Conservation (phyloP, 1,140 invertebrate species). For the Drosophila ogumai region DNA sequence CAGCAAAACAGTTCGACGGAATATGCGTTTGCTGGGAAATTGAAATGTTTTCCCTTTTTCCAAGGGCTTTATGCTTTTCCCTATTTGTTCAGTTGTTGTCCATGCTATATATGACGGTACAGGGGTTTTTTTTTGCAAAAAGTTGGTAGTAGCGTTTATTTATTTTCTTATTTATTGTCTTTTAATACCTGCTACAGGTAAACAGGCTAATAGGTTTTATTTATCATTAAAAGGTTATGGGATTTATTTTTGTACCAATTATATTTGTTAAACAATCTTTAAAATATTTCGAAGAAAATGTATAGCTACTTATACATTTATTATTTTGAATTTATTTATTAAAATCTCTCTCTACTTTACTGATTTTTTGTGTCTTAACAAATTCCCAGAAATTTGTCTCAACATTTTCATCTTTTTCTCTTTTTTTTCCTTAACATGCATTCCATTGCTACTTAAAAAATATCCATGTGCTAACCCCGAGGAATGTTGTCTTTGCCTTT, state of each 20-base stretch:
- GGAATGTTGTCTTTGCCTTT: slow-evolving; percentile 32
- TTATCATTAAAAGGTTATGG: background rate
- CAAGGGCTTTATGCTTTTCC: slow-evolving; percentile 28
- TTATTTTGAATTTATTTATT: background rate
- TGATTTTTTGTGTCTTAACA: background rate
- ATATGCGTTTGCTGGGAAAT: slow-evolving; percentile 30
- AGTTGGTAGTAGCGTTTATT: background rate
- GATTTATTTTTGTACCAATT: background rate
- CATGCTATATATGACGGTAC: background rate
- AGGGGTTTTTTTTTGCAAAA: background rate
- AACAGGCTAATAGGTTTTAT: background rate
- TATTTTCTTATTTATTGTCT: slow-evolving; percentile 3
- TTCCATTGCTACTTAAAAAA: background rate
- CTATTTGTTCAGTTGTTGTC: slow-evolving; percentile 43
- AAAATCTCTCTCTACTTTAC: background rate
- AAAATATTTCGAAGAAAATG: too few species aligned
- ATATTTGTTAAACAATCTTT: background rate
- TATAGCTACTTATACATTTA: too few species aligned
- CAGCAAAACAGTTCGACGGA: slow-evolving; percentile 34
- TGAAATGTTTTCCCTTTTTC: slow-evolving; percentile 36
- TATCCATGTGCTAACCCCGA: background rate
- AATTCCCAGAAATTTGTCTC: background rate
- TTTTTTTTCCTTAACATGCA: background rate
- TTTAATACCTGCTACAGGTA: slow-evolving; percentile 1
- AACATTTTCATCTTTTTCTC: background rate